phyloP scores from a whole-genome alignment of 2,113 vertebrate genomes.

The Odocoileus hemionus region DNA sequence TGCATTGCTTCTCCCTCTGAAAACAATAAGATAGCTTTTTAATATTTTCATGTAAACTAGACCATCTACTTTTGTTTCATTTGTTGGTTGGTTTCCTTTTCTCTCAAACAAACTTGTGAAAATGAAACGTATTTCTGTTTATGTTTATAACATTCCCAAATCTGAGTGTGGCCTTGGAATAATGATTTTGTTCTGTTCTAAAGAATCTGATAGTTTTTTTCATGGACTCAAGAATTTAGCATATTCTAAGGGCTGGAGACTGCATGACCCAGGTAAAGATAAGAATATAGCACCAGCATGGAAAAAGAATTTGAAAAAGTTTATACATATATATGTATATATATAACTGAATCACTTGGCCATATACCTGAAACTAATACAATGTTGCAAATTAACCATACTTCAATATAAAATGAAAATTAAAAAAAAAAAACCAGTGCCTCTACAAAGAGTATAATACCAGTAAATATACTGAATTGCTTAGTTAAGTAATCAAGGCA shows the following conservation, averaged over 20 bases:
- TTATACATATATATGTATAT: not conserved
- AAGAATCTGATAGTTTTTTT: conserved; percentile 22
- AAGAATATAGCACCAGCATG: not conserved
- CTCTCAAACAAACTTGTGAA: not conserved
- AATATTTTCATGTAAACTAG: not conserved
- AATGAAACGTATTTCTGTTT: not conserved
- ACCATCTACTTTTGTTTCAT: not conserved
- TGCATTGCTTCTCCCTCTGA: not conserved
- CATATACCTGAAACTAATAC: not conserved
- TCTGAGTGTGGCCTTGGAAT: conserved; percentile 61
- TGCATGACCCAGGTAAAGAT: not conserved
- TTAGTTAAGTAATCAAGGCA: not conserved
- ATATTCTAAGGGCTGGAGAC: not conserved
- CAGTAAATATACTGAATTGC: not conserved
- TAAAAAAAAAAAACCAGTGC: not conserved
- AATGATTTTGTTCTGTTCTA: conserved; percentile 65
- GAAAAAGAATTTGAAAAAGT: not conserved
- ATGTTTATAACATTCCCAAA: conserved; percentile 53
- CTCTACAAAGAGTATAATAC: not conserved
- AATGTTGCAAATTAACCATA: fast-evolving
- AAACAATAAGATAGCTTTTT: not conserved
- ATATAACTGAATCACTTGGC: not conserved
- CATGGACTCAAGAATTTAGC: conserved; percentile 48
- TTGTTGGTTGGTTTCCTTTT: conserved; percentile 2
- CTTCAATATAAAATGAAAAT: not conserved